These are phyloP conservation scores for Crossocerus cetratus DNA, from an alignment of 2,888 invertebrate species.

Conservation along the genomic window DNA sequence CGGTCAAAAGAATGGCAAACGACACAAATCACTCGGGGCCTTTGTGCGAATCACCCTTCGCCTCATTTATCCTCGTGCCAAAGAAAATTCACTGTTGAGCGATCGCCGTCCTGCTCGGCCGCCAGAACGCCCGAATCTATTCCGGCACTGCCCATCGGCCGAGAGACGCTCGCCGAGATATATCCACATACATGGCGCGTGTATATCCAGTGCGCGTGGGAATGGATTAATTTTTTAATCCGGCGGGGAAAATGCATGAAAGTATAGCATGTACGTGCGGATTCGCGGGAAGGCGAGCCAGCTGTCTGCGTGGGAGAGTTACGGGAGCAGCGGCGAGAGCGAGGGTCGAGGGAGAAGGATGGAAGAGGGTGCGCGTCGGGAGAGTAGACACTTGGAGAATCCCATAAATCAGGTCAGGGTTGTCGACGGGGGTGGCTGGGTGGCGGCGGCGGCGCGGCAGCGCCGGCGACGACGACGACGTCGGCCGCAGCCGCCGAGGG, in stretches of 20 bases:
- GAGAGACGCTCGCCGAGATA: not conserved
- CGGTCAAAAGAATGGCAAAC: constrained; percentile 73
- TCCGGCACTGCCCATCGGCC: no score
- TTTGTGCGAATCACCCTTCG: constrained; percentile 63
- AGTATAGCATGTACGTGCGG: constrained; percentile 16
- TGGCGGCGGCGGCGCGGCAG: constrained; percentile 62
- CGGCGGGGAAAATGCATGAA: not conserved
- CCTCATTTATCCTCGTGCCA: constrained; percentile 52
- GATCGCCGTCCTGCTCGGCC: not conserved
- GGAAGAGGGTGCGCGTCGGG: constrained; percentile 60
- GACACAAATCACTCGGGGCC: constrained; percentile 73
- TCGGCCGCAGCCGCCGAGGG: constrained; percentile 64
- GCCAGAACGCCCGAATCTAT: not conserved
- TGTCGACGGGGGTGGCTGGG: constrained; percentile 71
- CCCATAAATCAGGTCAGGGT: constrained; percentile 81
- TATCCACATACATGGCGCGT: not conserved
- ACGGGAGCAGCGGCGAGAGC: constrained; percentile 19
- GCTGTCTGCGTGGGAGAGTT: constrained; percentile 65
- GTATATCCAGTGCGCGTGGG: not conserved
- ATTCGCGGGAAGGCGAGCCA: constrained; percentile 69
- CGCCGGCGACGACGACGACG: constrained; percentile 38
- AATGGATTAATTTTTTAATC: not conserved
- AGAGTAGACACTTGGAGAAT: constrained; percentile 80
- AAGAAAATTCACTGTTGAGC: constrained; percentile 51
- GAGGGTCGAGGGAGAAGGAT: no score